Conservation (phyloP, 2,113 vertebrate species). For the Cepphus grylle region DNA sequence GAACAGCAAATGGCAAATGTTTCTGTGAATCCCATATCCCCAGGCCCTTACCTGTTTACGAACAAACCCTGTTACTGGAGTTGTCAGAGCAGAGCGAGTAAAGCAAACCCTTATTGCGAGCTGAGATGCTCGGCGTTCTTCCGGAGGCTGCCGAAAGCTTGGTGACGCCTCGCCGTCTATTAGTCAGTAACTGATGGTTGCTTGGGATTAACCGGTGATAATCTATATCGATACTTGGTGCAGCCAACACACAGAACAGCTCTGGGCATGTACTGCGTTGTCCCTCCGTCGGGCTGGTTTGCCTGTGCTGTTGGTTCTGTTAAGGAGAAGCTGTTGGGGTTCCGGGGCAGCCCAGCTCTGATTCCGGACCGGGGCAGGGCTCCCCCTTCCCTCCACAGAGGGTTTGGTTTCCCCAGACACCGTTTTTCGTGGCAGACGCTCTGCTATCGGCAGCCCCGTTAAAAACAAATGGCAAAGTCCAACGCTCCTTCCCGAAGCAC, state of each 20-base stretch:
- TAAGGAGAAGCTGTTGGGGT: not conserved
- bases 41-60: not conserved
- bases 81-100: conserved; percentile 67
- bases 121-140: not conserved
- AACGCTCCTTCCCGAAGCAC: not conserved
- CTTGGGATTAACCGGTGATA: not conserved
- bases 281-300: too few species aligned
- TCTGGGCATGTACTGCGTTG: rapidly evolving
- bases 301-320: rapidly evolving
- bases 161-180: rapidly evolving
- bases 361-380: rapidly evolving
- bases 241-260: not conserved
- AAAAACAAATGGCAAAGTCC: rapidly evolving
- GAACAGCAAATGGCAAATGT: not conserved
- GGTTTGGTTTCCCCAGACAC: not conserved
- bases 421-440: not conserved
- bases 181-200: too few species aligned
- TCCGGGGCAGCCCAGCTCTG: not conserved
- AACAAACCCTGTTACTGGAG: conserved; percentile 55
- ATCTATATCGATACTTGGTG: rapidly evolving
- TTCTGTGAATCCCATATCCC: conserved; percentile 57
- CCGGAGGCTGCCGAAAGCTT: not conserved
- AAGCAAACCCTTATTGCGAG: not conserved
- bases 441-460: not conserved
- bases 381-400: not conserved